phyloP scores from a whole-genome alignment of 2,888 invertebrate genomes.

The Drosophila affinis region DNA sequence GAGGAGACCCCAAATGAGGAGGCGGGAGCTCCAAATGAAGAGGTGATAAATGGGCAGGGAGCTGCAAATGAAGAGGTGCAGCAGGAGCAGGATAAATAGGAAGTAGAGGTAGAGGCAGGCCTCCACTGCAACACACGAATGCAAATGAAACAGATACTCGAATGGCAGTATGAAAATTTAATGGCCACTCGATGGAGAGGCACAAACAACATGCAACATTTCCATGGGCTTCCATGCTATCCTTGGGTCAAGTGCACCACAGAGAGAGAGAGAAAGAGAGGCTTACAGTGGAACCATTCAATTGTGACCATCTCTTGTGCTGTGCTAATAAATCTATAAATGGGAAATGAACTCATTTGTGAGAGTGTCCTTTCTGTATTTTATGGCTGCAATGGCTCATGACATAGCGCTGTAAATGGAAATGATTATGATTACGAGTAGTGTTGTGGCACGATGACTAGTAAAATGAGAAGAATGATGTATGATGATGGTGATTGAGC shows the following conservation, averaged over 20 bases:
- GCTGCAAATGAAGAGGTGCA: slow-evolving; percentile 9
- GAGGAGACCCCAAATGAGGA: too few relatives aligned
- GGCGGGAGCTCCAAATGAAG: too few relatives aligned
- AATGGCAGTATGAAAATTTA: slow-evolving; percentile 44
- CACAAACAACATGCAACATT: slow-evolving; percentile 39
- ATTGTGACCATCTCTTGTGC: not conserved
- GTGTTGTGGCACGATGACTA: not conserved
- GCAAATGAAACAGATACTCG: slow-evolving; percentile 26
- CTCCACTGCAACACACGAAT: slow-evolving; percentile 14
- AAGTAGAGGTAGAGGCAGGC: too few relatives aligned
- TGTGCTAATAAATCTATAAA: slow-evolving; percentile 62
- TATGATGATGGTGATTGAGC: too few relatives aligned
- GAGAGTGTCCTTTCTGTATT: slow-evolving; percentile 32
- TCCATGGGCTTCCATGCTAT: slow-evolving; percentile 15
- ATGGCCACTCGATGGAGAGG: slow-evolving; percentile 41
- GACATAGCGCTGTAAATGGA: slow-evolving; percentile 16
- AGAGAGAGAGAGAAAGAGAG: not conserved
- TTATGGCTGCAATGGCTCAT: slow-evolving; percentile 27
- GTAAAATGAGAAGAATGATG: not conserved
- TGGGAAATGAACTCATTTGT: slow-evolving; percentile 65
- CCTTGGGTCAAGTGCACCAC: slow-evolving; percentile 16
- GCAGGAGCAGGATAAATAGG: not conserved
- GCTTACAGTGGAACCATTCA: not conserved
- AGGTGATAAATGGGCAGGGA: too few relatives aligned
- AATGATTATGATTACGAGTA: slow-evolving; percentile 9